Conservation (phyloP, 1,140 invertebrate species). For the Mizuhopecten yessoensis region DNA sequence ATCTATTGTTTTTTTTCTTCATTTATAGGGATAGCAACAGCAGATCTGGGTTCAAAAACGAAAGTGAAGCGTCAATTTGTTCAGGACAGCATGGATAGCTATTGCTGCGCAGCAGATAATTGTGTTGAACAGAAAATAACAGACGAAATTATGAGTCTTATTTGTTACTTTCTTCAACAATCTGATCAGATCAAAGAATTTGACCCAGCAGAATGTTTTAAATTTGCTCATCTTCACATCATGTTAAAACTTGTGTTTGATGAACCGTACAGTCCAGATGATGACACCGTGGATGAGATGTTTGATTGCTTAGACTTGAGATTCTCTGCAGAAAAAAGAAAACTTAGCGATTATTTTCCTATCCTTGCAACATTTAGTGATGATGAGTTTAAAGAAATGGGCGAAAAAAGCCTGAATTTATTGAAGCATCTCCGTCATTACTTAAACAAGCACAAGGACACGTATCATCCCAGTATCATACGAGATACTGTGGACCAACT, state of each 20-base stretch:
- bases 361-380: conserved; percentile 65
- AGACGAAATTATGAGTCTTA: conserved; percentile 65
- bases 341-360: conserved; percentile 65
- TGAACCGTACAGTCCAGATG: conserved; percentile 68
- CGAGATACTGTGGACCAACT: conserved; percentile 75
- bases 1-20: neutral
- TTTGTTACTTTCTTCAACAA: conserved; percentile 63
- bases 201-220: conserved; percentile 67
- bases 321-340: conserved; percentile 53
- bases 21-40: conserved; percentile 71
- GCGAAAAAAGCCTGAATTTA: conserved; percentile 57
- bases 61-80: conserved; percentile 71
- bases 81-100: conserved; percentile 65
- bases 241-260: conserved; percentile 74
- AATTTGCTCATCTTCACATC: conserved; percentile 72
- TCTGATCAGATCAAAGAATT: conserved; percentile 59
- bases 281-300: conserved; percentile 70
- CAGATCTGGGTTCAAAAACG: conserved; percentile 68
- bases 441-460: conserved; percentile 74
- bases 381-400: conserved; percentile 58
- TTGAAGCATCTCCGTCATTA: conserved; percentile 66
- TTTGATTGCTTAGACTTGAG: conserved; percentile 68
- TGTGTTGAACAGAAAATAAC: conserved; percentile 69
- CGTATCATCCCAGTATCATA: conserved; percentile 70
- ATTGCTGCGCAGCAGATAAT: conserved; percentile 58